Conservation (phyloP, 2,113 vertebrate genomes). For the Naja naja region DNA sequence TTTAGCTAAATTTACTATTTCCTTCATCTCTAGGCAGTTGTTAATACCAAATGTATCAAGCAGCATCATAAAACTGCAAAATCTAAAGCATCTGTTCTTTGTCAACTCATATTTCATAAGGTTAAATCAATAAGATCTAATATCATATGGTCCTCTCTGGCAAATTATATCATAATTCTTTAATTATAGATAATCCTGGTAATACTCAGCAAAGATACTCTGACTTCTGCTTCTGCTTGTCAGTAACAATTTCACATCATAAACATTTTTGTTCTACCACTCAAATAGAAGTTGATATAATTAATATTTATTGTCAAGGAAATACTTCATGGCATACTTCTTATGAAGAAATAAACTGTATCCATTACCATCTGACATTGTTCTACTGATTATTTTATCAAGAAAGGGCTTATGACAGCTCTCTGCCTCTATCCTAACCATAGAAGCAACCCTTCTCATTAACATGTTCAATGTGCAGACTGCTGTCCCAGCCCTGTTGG, state of each 20-base stretch:
- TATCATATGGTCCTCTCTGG: neutral
- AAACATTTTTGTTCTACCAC: neutral
- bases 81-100: conserved; percentile 1
- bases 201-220: conserved; percentile 22
- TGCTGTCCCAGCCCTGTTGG: neutral
- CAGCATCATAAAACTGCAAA: neutral
- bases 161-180: conserved; percentile 27
- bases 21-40: conserved; percentile 18
- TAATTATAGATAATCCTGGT: conserved; percentile 21
- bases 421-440: neutral
- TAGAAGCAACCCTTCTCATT: neutral
- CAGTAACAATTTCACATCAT: neutral
- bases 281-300: conserved; percentile 5
- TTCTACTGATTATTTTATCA: neutral
- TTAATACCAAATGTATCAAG: neutral
- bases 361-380: neutral
- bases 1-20: neutral
- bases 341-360: neutral
- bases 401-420: neutral
- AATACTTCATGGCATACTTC: neutral
- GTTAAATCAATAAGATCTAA: neutral
- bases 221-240: neutral
- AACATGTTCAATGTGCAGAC: neutral
- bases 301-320: neutral
- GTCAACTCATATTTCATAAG: conserved; percentile 22